A percentile compares a stretch with the other conserved stretches of the same genome.
Conservation (phyloP, 37 sponge, comb jelly and placozoan species). For the Cladorhizidae sp. region DNA sequence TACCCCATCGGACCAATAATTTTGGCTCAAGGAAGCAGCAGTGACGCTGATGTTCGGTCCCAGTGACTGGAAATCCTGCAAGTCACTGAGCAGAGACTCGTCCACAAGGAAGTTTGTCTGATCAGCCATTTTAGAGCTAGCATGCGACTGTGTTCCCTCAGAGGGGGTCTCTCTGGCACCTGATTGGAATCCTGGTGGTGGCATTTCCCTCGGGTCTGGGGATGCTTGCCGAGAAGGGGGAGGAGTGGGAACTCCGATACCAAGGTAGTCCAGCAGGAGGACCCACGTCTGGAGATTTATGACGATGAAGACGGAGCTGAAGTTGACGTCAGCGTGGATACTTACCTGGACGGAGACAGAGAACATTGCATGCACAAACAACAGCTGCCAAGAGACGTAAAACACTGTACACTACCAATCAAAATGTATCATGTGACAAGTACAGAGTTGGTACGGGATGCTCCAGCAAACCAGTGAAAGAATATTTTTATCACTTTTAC, state of each 20-base stretch:
- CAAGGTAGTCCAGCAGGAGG: slow-evolving; percentile 92
- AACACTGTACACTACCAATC: too few species aligned
- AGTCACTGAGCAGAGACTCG: slow-evolving; percentile 17
- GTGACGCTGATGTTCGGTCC: neutral
- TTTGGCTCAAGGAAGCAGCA: neutral
- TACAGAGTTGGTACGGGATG: too few species aligned
- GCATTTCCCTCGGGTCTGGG: neutral
- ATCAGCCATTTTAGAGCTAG: neutral
- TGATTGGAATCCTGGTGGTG: neutral
- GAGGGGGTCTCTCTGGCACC: neutral
- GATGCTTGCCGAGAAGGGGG: slow-evolving; percentile 47
- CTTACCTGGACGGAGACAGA: slow-evolving; percentile 27
- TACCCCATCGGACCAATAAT: neutral
- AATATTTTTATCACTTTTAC: too few species aligned
- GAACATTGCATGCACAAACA: too few species aligned
- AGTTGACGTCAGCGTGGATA: slow-evolving; percentile 67
- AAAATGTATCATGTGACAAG: too few species aligned
- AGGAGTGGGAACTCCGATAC: slow-evolving; percentile 81
- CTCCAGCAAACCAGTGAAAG: too few species aligned
- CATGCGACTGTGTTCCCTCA: neutral
- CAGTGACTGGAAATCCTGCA: slow-evolving; percentile 16
- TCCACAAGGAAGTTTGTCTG: neutral
- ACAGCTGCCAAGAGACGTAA: too few species aligned
- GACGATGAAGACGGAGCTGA: slow-evolving; percentile 83
- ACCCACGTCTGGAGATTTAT: slow-evolving; percentile 98